Conservation (phyloP, 2,888 invertebrate species). For the Myathropa florea region DNA sequence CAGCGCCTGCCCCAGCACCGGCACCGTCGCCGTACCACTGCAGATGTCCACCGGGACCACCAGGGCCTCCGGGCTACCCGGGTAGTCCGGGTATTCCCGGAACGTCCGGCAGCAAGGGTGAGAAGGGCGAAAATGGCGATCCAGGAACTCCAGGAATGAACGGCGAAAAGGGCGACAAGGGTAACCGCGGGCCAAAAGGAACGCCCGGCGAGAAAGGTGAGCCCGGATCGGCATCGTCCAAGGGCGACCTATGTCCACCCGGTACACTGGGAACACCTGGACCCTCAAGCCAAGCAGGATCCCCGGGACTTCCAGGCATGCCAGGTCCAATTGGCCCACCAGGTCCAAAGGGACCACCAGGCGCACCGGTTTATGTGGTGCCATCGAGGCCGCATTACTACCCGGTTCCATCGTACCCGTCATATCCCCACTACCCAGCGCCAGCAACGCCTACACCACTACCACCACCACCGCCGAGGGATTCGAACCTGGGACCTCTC, state of each 20-base stretch:
- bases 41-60: slow-evolving; percentile 72
- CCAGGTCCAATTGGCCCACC: slow-evolving; percentile 36
- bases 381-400: slow-evolving; percentile 28
- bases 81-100: slow-evolving; percentile 29
- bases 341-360: slow-evolving; percentile 24
- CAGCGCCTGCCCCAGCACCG: too few relatives aligned
- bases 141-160: background rate
- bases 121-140: slow-evolving; percentile 2
- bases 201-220: background rate
- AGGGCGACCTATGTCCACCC: slow-evolving; percentile 83
- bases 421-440: background rate
- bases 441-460: slow-evolving; percentile 15
- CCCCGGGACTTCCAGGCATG: slow-evolving; percentile 12
- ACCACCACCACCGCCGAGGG: background rate
- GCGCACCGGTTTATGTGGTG: slow-evolving; percentile 1
- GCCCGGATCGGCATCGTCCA: background rate
- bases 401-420: slow-evolving; percentile 12
- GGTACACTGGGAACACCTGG: slow-evolving; percentile 72
- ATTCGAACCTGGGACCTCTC: too few relatives aligned
- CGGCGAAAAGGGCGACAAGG: slow-evolving; percentile 5
- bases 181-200: background rate
- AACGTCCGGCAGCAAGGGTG: slow-evolving; percentile 9
- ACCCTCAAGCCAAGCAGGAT: slow-evolving; percentile 9
- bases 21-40: slow-evolving; percentile 6
- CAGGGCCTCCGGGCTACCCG: slow-evolving; percentile 86